Conservation (phyloP, 2,113 vertebrate species). For the Cebus imitator region DNA sequence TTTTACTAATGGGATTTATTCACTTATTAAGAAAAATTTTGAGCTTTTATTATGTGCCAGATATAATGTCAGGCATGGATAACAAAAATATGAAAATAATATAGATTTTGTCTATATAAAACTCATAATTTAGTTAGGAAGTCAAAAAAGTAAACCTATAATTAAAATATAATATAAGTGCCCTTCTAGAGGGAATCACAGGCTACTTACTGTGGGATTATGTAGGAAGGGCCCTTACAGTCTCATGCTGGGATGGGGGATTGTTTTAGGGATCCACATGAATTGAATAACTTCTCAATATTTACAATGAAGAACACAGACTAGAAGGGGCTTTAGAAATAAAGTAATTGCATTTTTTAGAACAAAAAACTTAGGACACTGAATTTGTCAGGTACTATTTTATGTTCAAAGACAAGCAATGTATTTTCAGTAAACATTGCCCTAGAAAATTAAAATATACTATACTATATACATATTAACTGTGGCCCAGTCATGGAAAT, state of each 20-base stretch:
- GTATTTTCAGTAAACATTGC: not conserved
- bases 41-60: not conserved
- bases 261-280: not conserved
- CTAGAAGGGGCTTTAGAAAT: not conserved
- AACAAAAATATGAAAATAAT: not conserved
- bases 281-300: not conserved
- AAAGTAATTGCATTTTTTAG: not conserved
- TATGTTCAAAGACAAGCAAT: not conserved
- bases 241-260: too few species aligned
- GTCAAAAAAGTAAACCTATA: not conserved
- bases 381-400: not conserved
- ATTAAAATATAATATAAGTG: not conserved
- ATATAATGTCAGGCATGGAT: not conserved
- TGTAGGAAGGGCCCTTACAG: not conserved
- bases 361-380: not conserved
- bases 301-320: not conserved
- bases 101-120: not conserved
- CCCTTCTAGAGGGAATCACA: not conserved
- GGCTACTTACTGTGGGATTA: not conserved
- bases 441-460: not conserved
- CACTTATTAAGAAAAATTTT: not conserved
- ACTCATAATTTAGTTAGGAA: not conserved
- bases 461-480: not conserved
- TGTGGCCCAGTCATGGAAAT: not conserved
- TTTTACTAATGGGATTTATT: not conserved